Evolutionary conservation across 1,140 invertebrate genomes (phyloP).

Genomic region (Drosophila mayri): DNA sequence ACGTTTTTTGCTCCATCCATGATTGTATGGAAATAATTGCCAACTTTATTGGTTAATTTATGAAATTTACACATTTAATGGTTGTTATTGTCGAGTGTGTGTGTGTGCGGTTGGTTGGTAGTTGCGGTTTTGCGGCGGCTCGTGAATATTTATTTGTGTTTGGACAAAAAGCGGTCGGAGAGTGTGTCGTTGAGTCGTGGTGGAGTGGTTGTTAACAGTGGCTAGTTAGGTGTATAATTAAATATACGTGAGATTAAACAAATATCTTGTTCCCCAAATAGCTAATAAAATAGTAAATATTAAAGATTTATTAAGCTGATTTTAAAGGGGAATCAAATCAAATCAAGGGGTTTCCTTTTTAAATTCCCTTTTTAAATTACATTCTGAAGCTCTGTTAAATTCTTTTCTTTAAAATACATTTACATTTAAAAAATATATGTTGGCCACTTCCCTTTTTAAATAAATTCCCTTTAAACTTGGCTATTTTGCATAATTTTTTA

Average conservation of each 20-base stretch:
- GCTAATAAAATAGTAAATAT: background rate
- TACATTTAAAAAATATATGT: background rate
- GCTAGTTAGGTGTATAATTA: constrained; percentile 25
- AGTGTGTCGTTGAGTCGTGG: constrained; percentile 20
- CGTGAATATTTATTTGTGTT: constrained; percentile 43
- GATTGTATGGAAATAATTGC: constrained; percentile 71
- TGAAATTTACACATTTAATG: constrained; percentile 74
- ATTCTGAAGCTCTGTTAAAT: background rate
- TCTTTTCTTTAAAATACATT: background rate
- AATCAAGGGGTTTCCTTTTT: background rate
- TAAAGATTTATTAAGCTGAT: background rate
- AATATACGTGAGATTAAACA: too few species aligned
- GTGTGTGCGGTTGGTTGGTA: constrained; percentile 31
- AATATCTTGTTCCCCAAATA: background rate
- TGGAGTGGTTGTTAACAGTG: constrained; percentile 38
- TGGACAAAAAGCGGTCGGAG: constrained; percentile 34
- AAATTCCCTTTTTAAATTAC: too few species aligned
- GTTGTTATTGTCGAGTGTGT: constrained; percentile 26
- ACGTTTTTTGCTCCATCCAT: constrained; percentile 20
- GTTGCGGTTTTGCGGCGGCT: constrained; percentile 43
- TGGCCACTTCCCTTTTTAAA: background rate
- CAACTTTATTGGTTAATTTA: constrained; percentile 79
- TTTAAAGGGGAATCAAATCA: background rate
- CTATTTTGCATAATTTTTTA: constrained; percentile 1
- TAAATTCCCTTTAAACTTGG: background rate